Base-by-base conservation (phyloP, 2,113 vertebrate genomes). In the Neolamprologus sp. region DNA sequence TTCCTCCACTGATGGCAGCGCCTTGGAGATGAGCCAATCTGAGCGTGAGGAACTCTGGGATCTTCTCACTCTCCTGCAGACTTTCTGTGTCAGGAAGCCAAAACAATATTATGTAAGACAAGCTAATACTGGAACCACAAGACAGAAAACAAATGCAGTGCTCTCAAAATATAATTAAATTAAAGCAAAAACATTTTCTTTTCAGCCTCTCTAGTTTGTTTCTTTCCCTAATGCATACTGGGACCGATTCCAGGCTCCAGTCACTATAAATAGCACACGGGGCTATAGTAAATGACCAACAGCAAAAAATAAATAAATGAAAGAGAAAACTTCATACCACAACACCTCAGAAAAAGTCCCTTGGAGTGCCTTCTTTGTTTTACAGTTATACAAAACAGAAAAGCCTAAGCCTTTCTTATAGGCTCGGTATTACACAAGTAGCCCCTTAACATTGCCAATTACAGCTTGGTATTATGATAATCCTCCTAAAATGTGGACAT, bases 11-110 rank as follows among this genome's bases (percentile, higher is more conserved):
- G 53, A 99, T 97, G 73, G 98, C 73, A 3, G 98, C 97, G 0
- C 98, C 97, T 1, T 97, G 98, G 60, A 99, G 97, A 89, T 99
- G 98, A 88, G 98, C 89, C 53, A 99, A 90, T 4, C 96, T 95
- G 49, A 98, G 89, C n/a, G 95, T 96, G 68, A 99, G 95, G 0
- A 9, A 5, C 9, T 97, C 96, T 0, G 97, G 97, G 90, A 99
- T 95, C 54, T 83, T 83, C 30, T 93, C 92, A 1, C 96, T 97
- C 0, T 95, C 92, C 81, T 95, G 96, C 54, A 99, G 96, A 90
- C 96, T 96, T 40, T 97, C 98, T 98, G 93, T 5, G 49, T 78
- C 33, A 35, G 33, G 40, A 83, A 82, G 13, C 9, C 42, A 85
- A 84, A 23, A 86, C 37, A 82, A 7, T 7, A 28, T 58, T 53